Percentiles rank a stretch among this genome's conserved stretches.
These are phyloP conservation scores for Cherax quadricarinatus DNA, from an alignment of 1,140 invertebrate genomes.

Conservation along the genomic window DNA sequence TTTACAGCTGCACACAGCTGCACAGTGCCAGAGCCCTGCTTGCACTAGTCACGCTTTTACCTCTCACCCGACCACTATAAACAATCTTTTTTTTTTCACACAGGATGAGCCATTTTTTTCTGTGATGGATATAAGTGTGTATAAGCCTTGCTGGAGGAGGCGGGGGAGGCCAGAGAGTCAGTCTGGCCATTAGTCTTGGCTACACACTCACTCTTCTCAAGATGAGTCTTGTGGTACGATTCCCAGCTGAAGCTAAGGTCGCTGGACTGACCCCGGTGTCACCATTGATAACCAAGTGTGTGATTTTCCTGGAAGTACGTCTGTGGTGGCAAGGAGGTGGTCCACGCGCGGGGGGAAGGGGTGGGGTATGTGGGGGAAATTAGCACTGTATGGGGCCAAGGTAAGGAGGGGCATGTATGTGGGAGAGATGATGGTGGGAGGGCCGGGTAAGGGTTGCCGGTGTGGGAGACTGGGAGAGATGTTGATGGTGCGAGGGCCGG, in stretches of 20 bases:
- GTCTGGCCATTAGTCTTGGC: neutral
- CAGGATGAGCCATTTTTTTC: neutral
- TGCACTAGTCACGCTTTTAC: neutral
- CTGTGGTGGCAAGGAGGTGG: neutral
- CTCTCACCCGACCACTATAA: neutral
- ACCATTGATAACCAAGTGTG: neutral
- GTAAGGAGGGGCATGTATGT: neutral
- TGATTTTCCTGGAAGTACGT: neutral
- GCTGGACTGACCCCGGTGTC: neutral
- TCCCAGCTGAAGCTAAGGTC: neutral
- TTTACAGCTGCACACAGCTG: too few species aligned
- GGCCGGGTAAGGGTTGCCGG: constrained; percentile 18
- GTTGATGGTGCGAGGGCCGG: constrained; percentile 64
- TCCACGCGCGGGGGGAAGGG: neutral
- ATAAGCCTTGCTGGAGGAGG: neutral
- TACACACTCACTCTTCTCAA: constrained; percentile 9
- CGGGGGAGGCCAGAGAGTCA: neutral
- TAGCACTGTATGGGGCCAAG: neutral
- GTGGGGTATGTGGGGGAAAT: neutral
- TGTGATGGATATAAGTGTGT: neutral
- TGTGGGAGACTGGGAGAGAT: constrained; percentile 42
- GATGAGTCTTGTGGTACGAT: neutral
- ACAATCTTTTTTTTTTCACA: neutral
- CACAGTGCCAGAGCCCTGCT: neutral
- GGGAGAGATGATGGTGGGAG: neutral